A percentile compares a stretch with the other conserved stretches of the same genome.
Conservation (phyloP, 2,888 invertebrate genomes). For the Allygus modestus region DNA sequence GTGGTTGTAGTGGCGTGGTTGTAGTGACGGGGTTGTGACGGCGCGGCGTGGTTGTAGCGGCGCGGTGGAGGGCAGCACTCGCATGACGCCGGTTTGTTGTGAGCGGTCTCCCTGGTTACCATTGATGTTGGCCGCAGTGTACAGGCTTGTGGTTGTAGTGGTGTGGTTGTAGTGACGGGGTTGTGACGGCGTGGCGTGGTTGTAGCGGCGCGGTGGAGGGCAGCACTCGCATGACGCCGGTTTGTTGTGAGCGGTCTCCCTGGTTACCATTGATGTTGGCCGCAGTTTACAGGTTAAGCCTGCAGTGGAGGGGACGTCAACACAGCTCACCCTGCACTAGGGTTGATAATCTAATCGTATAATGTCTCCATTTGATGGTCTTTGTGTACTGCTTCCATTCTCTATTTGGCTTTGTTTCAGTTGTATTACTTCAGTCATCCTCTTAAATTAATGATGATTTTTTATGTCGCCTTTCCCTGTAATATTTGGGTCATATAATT, state of each 20-base stretch:
- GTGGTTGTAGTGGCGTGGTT: too few species aligned
- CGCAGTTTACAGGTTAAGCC: not conserved
- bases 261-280: constrained; percentile 5
- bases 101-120: not conserved
- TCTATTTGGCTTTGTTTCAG: too few species aligned
- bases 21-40: too few species aligned
- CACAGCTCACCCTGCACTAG: not conserved
- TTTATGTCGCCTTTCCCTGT: not conserved
- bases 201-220: not conserved
- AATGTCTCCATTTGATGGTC: too few species aligned
- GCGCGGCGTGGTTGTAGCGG: not conserved
- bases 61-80: not conserved
- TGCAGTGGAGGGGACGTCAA: not conserved
- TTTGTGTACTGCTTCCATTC: too few species aligned
- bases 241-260: constrained; percentile 15
- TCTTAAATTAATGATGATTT: too few species aligned
- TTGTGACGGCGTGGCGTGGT: not conserved
- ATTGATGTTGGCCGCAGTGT: constrained; percentile 17
- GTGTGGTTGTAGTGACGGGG: too few species aligned
- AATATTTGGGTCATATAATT: not conserved
- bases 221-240: not conserved
- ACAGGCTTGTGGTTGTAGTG: not conserved
- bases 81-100: constrained; percentile 36
- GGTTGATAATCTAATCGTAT: too few species aligned
- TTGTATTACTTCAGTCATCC: not conserved